Conservation (phyloP, 2,888 invertebrate genomes). For the Ormyrus rosae region DNA sequence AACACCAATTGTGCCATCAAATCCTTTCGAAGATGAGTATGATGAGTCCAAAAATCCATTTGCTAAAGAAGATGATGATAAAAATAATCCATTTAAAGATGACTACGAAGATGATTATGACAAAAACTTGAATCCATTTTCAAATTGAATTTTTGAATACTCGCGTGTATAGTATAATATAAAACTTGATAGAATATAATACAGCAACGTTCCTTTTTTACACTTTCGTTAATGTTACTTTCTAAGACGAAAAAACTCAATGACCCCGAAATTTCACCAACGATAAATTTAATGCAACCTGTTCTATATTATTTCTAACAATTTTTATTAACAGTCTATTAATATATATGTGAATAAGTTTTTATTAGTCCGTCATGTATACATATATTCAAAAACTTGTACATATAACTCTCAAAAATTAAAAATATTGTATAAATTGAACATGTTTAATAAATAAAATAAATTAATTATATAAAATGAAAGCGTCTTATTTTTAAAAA, state of each 20-base stretch:
- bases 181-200: conserved; percentile 30
- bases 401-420: conserved; percentile 18
- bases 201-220: conserved; percentile 21
- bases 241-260: too few relatives aligned
- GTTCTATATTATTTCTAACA: neutral
- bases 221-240: neutral
- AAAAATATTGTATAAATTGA: conserved; percentile 39
- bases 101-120: conserved; percentile 85
- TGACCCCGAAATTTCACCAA: too few relatives aligned
- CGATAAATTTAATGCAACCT: too few relatives aligned
- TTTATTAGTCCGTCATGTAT: conserved; percentile 18
- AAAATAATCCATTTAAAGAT: conserved; percentile 78
- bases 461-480: conserved; percentile 7
- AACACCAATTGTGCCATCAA: conserved; percentile 69
- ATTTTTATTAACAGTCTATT: conserved; percentile 10
- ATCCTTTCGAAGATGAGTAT: conserved; percentile 77
- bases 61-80: conserved; percentile 79
- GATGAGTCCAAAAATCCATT: conserved; percentile 83
- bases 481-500: conserved; percentile 53
- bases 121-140: conserved; percentile 66
- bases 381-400: conserved; percentile 32
- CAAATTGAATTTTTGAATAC: conserved; percentile 23
- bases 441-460: conserved; percentile 38
- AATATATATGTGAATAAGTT: conserved; percentile 3
- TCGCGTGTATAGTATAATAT: conserved; percentile 12